A percentile compares a stretch with the other conserved stretches of the same genome.
These are phyloP conservation scores for Corapipo altera DNA, from an alignment of 2,113 vertebrate genomes.

Conservation along the genomic window DNA sequence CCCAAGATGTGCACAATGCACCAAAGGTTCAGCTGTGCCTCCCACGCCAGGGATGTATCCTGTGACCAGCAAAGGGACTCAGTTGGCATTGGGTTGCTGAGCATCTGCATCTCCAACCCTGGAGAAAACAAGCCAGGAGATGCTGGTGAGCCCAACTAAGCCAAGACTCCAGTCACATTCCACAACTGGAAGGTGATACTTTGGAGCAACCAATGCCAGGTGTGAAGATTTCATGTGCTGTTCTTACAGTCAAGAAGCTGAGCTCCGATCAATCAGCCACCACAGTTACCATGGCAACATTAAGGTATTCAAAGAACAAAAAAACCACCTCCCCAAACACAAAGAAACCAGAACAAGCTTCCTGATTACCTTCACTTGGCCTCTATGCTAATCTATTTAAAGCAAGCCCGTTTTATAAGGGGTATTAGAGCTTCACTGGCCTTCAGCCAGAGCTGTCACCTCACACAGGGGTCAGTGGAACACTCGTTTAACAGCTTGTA, in stretches of 20 bases:
- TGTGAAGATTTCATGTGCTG: background rate
- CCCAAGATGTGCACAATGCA: background rate
- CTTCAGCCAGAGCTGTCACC: constrained; percentile 12
- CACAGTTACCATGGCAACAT: background rate
- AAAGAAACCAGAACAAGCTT: constrained; percentile 7
- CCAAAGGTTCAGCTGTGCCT: background rate
- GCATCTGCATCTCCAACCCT: background rate
- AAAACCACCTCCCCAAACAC: background rate
- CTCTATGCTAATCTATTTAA: background rate
- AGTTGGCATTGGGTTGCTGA: accelerated
- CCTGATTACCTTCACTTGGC: constrained; percentile 15
- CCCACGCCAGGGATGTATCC: background rate
- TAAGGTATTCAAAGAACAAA: background rate
- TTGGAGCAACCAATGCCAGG: background rate
- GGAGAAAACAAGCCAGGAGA: background rate
- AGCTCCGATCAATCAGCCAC: background rate
- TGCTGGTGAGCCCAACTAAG: background rate
- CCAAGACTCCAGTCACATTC: background rate
- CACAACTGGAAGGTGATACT: background rate
- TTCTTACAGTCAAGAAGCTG: background rate
- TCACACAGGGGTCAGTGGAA: constrained; percentile 13
- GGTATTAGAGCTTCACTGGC: background rate
- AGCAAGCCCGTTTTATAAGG: background rate
- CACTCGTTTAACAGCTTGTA: background rate
- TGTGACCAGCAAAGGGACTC: background rate